Percentiles rank a stretch among this genome's conserved stretches.
These are phyloP conservation scores for Leptobrachium leishanense DNA, from an alignment of 2,113 vertebrate species.

Conservation along the genomic window DNA sequence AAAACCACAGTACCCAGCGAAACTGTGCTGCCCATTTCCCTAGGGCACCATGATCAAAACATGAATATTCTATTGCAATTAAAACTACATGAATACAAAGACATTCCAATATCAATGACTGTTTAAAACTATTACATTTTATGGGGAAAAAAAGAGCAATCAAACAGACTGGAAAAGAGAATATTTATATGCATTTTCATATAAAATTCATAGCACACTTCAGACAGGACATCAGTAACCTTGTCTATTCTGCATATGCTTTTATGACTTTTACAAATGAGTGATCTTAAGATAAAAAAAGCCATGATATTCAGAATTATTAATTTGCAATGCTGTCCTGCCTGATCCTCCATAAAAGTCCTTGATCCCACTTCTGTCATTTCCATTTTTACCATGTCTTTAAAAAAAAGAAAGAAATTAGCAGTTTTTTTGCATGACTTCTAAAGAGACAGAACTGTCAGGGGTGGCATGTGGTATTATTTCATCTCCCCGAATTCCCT, in stretches of 20 bases:
- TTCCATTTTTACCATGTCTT: constrained; percentile 25
- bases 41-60: neutral
- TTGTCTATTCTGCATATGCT: constrained; percentile 38
- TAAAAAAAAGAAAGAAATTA: constrained; percentile 13
- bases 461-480: neutral
- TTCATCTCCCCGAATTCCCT: constrained; percentile 7
- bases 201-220: constrained; percentile 10
- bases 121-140: constrained; percentile 1
- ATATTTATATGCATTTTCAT: constrained; percentile 25
- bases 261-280: constrained; percentile 41
- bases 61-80: neutral
- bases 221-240: constrained; percentile 31
- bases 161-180: constrained; percentile 28
- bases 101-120: neutral
- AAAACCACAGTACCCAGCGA: too few relatives aligned
- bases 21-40: too few relatives aligned
- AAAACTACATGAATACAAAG: neutral
- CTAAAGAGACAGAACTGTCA: too few relatives aligned
- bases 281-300: constrained; percentile 43
- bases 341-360: neutral
- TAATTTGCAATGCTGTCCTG: too few relatives aligned
- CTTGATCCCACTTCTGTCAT: constrained; percentile 21
- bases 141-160: neutral
- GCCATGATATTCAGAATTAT: constrained; percentile 5
- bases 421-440: too few relatives aligned